Conservation (phyloP, 2,113 vertebrate genomes). For the Scolopax mira region DNA sequence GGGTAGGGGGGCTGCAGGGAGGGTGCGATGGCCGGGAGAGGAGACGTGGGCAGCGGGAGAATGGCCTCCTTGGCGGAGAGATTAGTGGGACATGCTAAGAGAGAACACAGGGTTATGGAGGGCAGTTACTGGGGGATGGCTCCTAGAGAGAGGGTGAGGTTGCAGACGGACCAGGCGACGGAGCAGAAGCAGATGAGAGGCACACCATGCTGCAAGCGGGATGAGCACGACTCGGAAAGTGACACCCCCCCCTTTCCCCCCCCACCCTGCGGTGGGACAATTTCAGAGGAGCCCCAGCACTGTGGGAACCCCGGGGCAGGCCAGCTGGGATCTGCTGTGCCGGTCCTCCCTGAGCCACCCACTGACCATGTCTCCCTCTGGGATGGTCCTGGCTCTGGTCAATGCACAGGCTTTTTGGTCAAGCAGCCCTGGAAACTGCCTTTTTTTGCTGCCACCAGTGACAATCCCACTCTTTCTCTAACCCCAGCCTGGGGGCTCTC, state of each 20-base stretch:
- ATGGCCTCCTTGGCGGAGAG: neutral
- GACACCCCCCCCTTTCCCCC: neutral
- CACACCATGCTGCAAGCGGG: slow-evolving; percentile 6
- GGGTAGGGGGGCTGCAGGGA: neutral
- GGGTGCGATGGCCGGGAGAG: neutral
- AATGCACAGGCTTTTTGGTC: neutral
- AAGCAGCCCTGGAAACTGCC: neutral
- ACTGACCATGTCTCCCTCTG: accelerated
- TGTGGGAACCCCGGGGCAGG: neutral
- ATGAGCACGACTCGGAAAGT: neutral
- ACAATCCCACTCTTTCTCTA: neutral
- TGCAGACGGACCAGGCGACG: neutral
- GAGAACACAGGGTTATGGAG: slow-evolving; percentile 43
- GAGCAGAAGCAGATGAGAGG: slow-evolving; percentile 14
- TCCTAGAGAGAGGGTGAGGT: slow-evolving; percentile 35
- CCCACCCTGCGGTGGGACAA: neutral
- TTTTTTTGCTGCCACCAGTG: neutral
- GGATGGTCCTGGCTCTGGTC: neutral
- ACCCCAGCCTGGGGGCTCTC: neutral
- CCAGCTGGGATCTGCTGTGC: neutral
- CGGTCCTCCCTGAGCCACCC: accelerated
- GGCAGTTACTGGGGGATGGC: slow-evolving; percentile 17
- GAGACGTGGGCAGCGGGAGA: neutral
- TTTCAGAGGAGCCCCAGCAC: neutral
- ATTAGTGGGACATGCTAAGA: slow-evolving; percentile 76